These are phyloP conservation scores for Epinephelus fuscoguttatus DNA, from an alignment of 2,113 vertebrate species.

Conservation along the genomic window DNA sequence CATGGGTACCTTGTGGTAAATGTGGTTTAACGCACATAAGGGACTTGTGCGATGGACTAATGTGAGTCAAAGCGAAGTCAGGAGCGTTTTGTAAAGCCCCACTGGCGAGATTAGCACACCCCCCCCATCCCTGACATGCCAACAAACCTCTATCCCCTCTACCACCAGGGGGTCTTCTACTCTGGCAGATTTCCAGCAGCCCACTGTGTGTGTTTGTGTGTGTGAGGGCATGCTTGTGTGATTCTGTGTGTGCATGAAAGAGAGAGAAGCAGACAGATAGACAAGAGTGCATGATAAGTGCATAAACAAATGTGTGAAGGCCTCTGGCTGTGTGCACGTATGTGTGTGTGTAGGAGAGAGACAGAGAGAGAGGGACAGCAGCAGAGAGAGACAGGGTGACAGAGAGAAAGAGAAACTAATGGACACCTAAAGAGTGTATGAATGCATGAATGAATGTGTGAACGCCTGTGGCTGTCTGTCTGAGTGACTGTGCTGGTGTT, in stretches of 20 bases:
- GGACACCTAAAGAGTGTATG: slow-evolving; percentile 69
- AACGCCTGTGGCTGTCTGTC: slow-evolving; percentile 64
- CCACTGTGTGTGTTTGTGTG: slow-evolving; percentile 13
- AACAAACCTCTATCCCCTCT: slow-evolving; percentile 69
- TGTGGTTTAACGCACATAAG: slow-evolving; percentile 57
- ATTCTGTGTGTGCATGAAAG: slow-evolving; percentile 62
- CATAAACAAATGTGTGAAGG: slow-evolving; percentile 70
- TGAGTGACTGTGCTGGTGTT: slow-evolving; percentile 55
- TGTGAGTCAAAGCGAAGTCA: slow-evolving; percentile 62
- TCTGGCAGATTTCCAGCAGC: slow-evolving; percentile 65
- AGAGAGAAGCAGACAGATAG: slow-evolving; percentile 72
- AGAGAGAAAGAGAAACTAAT: slow-evolving; percentile 68
- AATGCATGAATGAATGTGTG: slow-evolving; percentile 73
- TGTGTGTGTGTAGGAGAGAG: slow-evolving; percentile 37
- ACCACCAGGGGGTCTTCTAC: slow-evolving; percentile 61
- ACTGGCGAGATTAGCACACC: slow-evolving; percentile 65
- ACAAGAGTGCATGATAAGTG: slow-evolving; percentile 65
- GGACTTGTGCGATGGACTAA: slow-evolving; percentile 48
- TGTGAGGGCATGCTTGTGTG: slow-evolving; percentile 15
- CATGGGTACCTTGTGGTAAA: slow-evolving; percentile 26
- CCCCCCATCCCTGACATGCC: slow-evolving; percentile 61
- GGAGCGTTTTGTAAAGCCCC: slow-evolving; percentile 63
- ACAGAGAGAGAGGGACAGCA: slow-evolving; percentile 7
- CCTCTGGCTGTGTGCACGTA: slow-evolving; percentile 58
- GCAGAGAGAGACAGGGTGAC: slow-evolving; percentile 52